Evolutionary conservation across 2,113 vertebrate genomes (phyloP), one percentile per base, ranked within the genome.

Genomic region (Myocastor coypus): DNA sequence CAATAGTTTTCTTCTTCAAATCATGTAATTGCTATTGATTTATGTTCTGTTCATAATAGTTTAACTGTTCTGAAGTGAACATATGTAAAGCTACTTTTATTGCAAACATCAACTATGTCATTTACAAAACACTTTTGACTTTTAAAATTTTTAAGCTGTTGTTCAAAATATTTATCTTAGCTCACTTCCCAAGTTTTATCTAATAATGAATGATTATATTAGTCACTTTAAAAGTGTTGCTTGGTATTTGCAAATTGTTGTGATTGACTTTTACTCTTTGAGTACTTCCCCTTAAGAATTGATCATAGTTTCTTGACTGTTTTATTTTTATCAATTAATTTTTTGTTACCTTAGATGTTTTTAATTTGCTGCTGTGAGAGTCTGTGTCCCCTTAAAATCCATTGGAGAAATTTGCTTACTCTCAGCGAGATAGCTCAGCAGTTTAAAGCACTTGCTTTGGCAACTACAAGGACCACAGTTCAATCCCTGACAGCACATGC

Each of bases 311-410:
- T 40, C 19, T 37, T 64, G 68, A 50, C 40, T 80, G 8, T 46
- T 89, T 91, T 81, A 2, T 66, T 81, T 71, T 81, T 37, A 83
- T 46, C 14, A 57, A 80, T 26, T 42, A 26, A 34, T 86, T 85
- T 73, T 59, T 13, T 2, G 46, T 80, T 77, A 77, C 30, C 46
- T 83, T 22, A 32, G 30, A 2, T 9, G 37, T 87, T 86, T 69
- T 61, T 34, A 55, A 46, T 83, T 68, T 71, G 83, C 52, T 75
- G 14, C 83, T 75, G 37, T 92, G 69, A 37, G 61, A 80, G 66
- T n/a, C 68, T 92, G 46, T n/a, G 4, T 59, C 12, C 34, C 59
- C 34, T 52, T 92, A 92, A 94, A 97, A 77, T 84, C 14, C 16
- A 82, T 13, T 71, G 37, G 59, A 92, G 28, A 37, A 84, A 82